Evolutionary conservation across 2,113 vertebrate species (phyloP).

Genomic region (Psilopogon haemacephalus): DNA sequence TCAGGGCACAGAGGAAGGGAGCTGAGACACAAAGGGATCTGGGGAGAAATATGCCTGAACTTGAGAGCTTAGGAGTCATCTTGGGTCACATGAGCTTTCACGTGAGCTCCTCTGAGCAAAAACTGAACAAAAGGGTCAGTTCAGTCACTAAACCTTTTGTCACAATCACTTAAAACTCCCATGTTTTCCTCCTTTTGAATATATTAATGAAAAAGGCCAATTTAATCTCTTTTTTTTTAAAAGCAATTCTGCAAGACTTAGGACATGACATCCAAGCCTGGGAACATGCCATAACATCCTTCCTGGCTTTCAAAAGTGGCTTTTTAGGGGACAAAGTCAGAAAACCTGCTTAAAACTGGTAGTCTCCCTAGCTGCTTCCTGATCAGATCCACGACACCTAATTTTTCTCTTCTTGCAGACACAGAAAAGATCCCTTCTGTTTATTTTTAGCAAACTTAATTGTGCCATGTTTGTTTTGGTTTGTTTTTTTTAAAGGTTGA

Average conservation of each 20-base stretch:
- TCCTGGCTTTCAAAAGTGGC: not conserved
- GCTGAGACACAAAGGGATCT: not conserved
- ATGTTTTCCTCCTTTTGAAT: not conserved
- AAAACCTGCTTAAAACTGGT: not conserved
- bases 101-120: not conserved
- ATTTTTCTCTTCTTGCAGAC: not conserved
- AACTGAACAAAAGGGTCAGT: not conserved
- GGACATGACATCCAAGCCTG: not conserved
- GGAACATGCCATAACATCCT: not conserved
- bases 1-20: not conserved
- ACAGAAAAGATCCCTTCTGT: not conserved
- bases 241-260: not conserved
- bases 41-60: not conserved
- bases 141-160: not conserved
- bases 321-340: not conserved
- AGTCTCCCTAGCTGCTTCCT: not conserved
- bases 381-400: not conserved
- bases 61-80: not conserved
- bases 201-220: not conserved
- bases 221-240: not conserved
- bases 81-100: not conserved
- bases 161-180: not conserved
- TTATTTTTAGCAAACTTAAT: not conserved
- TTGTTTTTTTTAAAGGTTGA: not conserved
- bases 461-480: not conserved